A percentile compares a stretch with the other conserved stretches of the same genome.
Evolutionary conservation across 2,113 vertebrate species (phyloP).

Genomic region (Egretta garzetta): DNA sequence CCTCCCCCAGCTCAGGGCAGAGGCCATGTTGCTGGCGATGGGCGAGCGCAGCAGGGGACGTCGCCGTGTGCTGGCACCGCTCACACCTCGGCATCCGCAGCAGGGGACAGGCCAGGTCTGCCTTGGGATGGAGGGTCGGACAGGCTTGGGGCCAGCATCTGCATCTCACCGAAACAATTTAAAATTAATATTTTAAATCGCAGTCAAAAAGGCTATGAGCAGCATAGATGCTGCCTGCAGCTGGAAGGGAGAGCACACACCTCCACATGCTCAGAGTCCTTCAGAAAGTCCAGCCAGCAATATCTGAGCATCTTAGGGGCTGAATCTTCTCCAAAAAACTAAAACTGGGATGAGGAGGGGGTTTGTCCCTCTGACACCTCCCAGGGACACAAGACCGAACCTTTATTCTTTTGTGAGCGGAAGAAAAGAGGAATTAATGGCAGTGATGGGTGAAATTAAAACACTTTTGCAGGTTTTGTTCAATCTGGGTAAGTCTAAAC

Average conservation of each 20-base stretch:
- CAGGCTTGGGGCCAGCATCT: fast-evolving
- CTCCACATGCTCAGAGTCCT: background rate
- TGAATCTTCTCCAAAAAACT: background rate
- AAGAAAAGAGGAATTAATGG: slow-evolving; percentile 34
- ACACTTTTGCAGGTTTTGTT: background rate
- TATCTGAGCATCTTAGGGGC: background rate
- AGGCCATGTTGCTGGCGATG: fast-evolving
- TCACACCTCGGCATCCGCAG: fast-evolving
- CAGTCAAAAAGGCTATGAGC: background rate
- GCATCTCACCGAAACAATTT: background rate
- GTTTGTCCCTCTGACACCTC: background rate
- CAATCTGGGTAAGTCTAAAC: background rate
- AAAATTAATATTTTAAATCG: background rate
- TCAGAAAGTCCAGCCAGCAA: background rate
- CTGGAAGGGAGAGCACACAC: background rate
- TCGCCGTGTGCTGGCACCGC: background rate
- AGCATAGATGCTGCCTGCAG: background rate
- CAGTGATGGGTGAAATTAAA: slow-evolving; percentile 21
- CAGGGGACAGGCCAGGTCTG: background rate
- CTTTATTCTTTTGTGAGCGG: background rate
- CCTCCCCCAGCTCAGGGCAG: background rate
- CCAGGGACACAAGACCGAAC: background rate
- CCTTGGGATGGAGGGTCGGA: background rate
- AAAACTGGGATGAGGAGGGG: background rate
- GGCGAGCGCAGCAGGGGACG: fast-evolving